phyloP scores from a whole-genome alignment of 2,888 invertebrate genomes.

The Mythimna vitellina region DNA sequence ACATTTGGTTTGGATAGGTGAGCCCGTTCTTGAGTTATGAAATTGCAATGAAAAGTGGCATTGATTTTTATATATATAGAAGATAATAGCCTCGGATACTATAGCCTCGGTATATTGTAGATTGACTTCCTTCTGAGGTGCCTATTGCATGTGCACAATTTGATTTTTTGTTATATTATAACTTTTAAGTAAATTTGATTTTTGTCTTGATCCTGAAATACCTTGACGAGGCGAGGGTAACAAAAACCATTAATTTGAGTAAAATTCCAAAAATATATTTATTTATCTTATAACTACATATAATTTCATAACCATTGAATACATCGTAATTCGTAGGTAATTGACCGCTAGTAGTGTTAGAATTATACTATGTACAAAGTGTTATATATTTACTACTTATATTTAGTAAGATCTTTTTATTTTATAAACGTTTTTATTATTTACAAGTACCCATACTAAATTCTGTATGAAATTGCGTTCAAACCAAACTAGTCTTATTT shows the following conservation, averaged over 20 bases:
- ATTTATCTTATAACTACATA: conserved; percentile 27
- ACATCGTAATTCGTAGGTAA: background rate
- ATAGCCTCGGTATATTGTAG: too few relatives aligned
- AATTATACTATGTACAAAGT: conserved; percentile 24
- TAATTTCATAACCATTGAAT: conserved; percentile 51
- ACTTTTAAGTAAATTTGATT: background rate
- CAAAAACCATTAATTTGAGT: conserved; percentile 12
- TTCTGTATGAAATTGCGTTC: conserved; percentile 13
- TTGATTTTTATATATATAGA: too few relatives aligned
- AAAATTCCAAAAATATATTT: conserved; percentile 51
- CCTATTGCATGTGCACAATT: too few relatives aligned
- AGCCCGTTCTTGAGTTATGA: too few relatives aligned
- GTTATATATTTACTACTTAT: conserved; percentile 2
- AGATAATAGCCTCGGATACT: too few relatives aligned
- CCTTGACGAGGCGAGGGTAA: background rate
- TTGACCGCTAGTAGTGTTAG: background rate
- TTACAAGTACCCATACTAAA: conserved; percentile 14
- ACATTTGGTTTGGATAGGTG: too few relatives aligned
- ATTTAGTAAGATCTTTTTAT: conserved; percentile 16
- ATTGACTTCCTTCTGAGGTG: too few relatives aligned
- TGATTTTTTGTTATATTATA: background rate
- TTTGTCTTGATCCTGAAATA: background rate
- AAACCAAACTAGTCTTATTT: conserved; percentile 4
- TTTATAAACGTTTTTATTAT: conserved; percentile 18
- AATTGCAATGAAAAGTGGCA: too few relatives aligned